Evolutionary conservation across 2,113 vertebrate genomes (phyloP).

Genomic region (Psammodynastes pulverulentus): DNA sequence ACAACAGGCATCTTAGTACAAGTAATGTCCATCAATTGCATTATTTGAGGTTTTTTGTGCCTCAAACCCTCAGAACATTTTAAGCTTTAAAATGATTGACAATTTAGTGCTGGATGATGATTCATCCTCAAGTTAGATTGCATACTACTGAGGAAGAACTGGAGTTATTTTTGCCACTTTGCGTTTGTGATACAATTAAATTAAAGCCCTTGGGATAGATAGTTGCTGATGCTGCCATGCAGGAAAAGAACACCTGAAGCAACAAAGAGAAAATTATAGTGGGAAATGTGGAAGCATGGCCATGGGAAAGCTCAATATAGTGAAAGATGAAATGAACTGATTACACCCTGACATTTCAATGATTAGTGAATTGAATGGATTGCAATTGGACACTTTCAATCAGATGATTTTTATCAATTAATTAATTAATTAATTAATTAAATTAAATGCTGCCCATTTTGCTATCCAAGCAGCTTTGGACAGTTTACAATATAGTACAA

Average conservation of each 20-base stretch:
- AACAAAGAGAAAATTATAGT: neutral
- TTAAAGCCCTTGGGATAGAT: neutral
- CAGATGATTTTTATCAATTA: neutral
- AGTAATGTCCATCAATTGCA: neutral
- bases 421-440: neutral
- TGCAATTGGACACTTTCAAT: neutral
- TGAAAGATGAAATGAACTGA: neutral
- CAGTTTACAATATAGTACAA: neutral
- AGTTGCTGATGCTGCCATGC: neutral
- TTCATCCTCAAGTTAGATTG: neutral
- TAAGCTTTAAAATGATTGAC: neutral
- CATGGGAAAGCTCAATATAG: neutral
- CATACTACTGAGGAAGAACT: neutral
- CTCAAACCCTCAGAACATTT: neutral
- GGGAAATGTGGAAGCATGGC: neutral
- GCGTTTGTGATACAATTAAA: neutral
- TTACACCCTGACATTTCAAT: neutral
- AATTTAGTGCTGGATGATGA: neutral
- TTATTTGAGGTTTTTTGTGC: neutral
- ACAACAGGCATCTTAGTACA: neutral
- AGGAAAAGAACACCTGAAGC: neutral
- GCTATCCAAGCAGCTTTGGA: too few relatives aligned
- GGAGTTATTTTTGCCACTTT: neutral
- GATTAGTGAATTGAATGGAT: neutral
- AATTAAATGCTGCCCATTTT: neutral